Percentiles rank a stretch among this genome's conserved stretches.
phyloP scores from a whole-genome alignment of 1,140 invertebrate genomes.

The Drosophila watanabei region DNA sequence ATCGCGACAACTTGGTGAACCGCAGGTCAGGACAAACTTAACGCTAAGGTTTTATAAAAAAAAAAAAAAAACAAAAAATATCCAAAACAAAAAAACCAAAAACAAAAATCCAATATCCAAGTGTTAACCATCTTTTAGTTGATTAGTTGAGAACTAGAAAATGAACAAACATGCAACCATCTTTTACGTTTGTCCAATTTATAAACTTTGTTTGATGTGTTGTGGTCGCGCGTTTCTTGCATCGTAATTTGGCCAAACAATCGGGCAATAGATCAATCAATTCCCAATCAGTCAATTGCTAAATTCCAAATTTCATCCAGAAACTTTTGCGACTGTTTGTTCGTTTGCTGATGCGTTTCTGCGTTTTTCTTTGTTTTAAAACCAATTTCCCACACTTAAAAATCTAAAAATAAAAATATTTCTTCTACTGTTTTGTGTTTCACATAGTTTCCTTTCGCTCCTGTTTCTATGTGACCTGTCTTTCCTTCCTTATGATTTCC shows the following conservation, averaged over 20 bases:
- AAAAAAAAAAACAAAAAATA: constrained; percentile 49
- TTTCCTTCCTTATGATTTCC: constrained; percentile 34
- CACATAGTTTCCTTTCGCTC: constrained; percentile 31
- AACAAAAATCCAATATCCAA: constrained; percentile 59
- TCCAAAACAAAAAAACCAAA: constrained; percentile 44
- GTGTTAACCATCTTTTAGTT: constrained; percentile 75
- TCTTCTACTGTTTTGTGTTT: constrained; percentile 31
- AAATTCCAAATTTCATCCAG: constrained; percentile 31
- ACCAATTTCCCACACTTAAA: constrained; percentile 12
- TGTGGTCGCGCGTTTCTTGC: constrained; percentile 59
- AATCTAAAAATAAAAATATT: background rate
- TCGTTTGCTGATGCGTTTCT: constrained; percentile 76
- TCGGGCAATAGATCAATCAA: constrained; percentile 48
- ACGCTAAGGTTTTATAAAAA: constrained; percentile 63
- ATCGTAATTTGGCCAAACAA: constrained; percentile 77
- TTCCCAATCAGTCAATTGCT: constrained; percentile 25
- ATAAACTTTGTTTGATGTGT: constrained; percentile 72
- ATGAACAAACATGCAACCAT: constrained; percentile 82
- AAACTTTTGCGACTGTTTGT: constrained; percentile 64
- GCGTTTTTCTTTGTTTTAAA: constrained; percentile 55
- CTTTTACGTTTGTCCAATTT: constrained; percentile 55
- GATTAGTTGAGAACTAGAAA: constrained; percentile 78
- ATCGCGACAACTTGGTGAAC: constrained; percentile 98
- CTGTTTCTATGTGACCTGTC: constrained; percentile 35
- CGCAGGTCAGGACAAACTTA: constrained; percentile 91